phyloP scores from a whole-genome alignment of 2,113 vertebrate genomes.

The Oryzias celebensis region DNA sequence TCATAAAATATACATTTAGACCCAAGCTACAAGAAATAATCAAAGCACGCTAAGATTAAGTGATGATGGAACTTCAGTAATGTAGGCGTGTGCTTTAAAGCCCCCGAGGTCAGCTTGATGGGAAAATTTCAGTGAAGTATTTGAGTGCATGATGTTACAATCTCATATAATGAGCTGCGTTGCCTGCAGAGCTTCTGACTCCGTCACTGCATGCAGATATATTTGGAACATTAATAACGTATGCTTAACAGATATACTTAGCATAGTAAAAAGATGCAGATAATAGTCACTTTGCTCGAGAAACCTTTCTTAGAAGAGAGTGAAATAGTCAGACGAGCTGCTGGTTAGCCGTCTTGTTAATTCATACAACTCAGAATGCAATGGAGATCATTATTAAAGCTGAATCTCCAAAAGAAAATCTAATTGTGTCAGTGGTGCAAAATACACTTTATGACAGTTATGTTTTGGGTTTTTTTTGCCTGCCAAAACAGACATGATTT shows the following conservation, averaged over 20 bases:
- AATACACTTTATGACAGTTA: no score
- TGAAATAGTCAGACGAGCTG: slow-evolving; percentile 15
- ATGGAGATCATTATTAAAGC: not conserved
- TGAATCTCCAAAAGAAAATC: not conserved
- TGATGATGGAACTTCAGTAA: not conserved
- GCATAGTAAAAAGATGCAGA: slow-evolving; percentile 45
- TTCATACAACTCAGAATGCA: not conserved
- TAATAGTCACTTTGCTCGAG: slow-evolving; percentile 18
- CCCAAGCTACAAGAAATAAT: not conserved
- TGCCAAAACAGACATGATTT: no score
- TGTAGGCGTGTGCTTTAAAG: slow-evolving; percentile 10
- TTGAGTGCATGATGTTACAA: slow-evolving; percentile 36
- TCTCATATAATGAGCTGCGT: slow-evolving; percentile 47
- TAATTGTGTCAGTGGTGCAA: no score
- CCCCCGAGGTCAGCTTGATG: slow-evolving; percentile 53
- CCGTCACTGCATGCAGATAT: slow-evolving; percentile 32
- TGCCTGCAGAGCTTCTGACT: slow-evolving; percentile 44
- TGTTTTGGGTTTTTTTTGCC: no score
- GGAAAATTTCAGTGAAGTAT: slow-evolving; percentile 51
- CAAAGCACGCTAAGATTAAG: slow-evolving; percentile 7
- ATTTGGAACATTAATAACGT: slow-evolving; percentile 51
- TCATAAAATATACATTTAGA: slow-evolving; percentile 8
- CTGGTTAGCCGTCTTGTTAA: not conserved
- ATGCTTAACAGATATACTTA: slow-evolving; percentile 29
- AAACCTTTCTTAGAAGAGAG: slow-evolving; percentile 4